A percentile compares a stretch with the other conserved stretches of the same genome.
Evolutionary conservation across 1,140 invertebrate genomes (phyloP).

Genomic region (Periplaneta americana): DNA sequence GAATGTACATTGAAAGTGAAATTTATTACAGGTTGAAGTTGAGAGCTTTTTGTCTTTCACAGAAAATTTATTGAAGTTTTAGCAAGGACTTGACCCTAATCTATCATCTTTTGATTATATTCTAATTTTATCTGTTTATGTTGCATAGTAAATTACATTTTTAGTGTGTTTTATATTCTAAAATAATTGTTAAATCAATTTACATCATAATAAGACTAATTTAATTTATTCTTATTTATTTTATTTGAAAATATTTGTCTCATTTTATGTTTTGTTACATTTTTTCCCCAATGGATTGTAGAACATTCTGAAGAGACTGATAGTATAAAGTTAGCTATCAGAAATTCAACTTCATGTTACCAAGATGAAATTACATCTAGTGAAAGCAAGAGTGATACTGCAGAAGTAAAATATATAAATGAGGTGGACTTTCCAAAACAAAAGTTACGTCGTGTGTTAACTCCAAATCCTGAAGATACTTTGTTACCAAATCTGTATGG

Average conservation of each 20-base stretch:
- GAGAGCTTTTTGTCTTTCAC: too few species aligned
- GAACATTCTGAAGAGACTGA: neutral
- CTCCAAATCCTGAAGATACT: constrained; percentile 6
- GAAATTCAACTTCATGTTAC: neutral
- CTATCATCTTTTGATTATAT: too few species aligned
- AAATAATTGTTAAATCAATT: too few species aligned
- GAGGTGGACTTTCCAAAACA: neutral
- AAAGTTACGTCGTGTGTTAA: neutral
- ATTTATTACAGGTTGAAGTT: too few species aligned
- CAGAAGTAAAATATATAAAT: neutral
- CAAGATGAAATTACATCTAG: neutral
- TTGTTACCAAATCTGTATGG: neutral
- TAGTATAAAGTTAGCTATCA: neutral
- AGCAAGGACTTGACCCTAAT: too few species aligned
- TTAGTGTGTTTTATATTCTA: too few species aligned
- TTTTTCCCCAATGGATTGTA: neutral
- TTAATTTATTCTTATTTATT: neutral
- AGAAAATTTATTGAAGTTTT: too few species aligned
- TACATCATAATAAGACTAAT: too few species aligned
- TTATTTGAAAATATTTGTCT: neutral
- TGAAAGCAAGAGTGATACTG: neutral
- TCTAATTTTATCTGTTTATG: too few species aligned
- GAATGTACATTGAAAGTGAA: too few species aligned
- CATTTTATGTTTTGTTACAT: neutral
- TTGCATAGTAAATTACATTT: too few species aligned